These are phyloP conservation scores for Xestia c-nigrum DNA, from an alignment of 2,888 invertebrate species.

Conservation along the genomic window DNA sequence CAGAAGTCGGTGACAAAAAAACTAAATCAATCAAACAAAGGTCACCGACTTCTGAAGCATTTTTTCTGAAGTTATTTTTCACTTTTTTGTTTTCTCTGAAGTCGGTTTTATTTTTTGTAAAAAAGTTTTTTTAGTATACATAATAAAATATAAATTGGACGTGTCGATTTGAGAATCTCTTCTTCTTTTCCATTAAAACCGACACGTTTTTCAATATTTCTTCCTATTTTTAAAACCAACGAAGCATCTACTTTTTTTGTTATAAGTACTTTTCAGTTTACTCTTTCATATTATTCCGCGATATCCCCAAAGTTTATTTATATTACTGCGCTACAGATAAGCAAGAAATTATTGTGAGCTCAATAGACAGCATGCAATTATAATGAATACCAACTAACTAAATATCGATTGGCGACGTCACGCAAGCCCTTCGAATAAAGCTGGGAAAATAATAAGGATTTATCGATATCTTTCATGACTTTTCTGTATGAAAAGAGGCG, in stretches of 20 bases:
- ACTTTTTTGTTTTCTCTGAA: no score
- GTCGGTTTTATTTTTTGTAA: no score
- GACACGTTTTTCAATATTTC: background rate
- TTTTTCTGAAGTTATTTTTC: no score
- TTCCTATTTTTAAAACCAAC: background rate
- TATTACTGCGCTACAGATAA: slow-evolving; percentile 70
- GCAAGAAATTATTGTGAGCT: slow-evolving; percentile 79
- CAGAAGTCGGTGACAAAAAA: no score
- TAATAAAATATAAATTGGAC: background rate
- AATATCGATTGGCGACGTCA: slow-evolving; percentile 82
- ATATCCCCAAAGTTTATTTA: slow-evolving; percentile 69
- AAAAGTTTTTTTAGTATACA: no score
- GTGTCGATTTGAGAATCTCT: background rate
- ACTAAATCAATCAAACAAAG: no score
- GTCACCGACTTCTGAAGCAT: no score
- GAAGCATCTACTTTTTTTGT: background rate
- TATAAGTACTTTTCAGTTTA: slow-evolving; percentile 32
- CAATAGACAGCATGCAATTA: slow-evolving; percentile 83
- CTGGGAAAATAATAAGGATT: slow-evolving; percentile 27
- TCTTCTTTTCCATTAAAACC: background rate
- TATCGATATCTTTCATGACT: slow-evolving; percentile 24
- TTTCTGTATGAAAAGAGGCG: no score
- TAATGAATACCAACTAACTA: slow-evolving; percentile 82
- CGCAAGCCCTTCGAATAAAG: slow-evolving; percentile 74
- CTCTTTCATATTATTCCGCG: slow-evolving; percentile 56